Base-by-base conservation (phyloP, 1,140 invertebrate species). In the Olivierus martensii region DNA sequence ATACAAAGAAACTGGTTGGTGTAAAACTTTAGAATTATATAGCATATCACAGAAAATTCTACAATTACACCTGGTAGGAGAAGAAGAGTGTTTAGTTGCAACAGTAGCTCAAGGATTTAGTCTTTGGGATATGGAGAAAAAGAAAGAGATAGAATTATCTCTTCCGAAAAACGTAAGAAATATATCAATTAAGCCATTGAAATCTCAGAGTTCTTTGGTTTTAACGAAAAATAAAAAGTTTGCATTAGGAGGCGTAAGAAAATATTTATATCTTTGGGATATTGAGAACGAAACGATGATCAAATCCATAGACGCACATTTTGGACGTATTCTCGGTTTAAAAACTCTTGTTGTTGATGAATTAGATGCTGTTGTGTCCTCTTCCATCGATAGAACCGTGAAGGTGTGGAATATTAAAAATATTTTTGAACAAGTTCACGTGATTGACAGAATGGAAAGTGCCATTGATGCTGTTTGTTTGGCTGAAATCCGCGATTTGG, bases 321-420 rank as follows among this genome's bases (percentile, higher is more conserved):
- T 97, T 65, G 92, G 89, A 0, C 74, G 94, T 52, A 97, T 99
- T 10, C 90, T 97, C 45, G 86, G 91, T 62, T 70, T 97, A 46
- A 82, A 85, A 57, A 79, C 87, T 1, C 66, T 92, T 7, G 89
- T 83, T 14, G 78, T 88, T 42, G 85, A 84, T 2, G 80, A 84
- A 54, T 92, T 91, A 82, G 97, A 97, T 68, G 83, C 93, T 34
- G 86, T 97, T 35, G 94, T 76, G n/a, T 72, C 93, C 0, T 95
- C 93, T 0, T 97, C 92, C 0, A 94, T 99, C 48, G 94, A 99
- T 70, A 78, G 92, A 56, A 92, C 90, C 1, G 93, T 97, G 1
- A 96, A 99, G 75, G 91, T 98, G 0, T 99, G 94, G 94, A 98
- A 97, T 69, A 93, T 98, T 53, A 93, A 97, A 65, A 97, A 98